These are phyloP conservation scores for Drosophila bifasciata DNA, from an alignment of 1,140 invertebrate genomes.

Conservation along the genomic window DNA sequence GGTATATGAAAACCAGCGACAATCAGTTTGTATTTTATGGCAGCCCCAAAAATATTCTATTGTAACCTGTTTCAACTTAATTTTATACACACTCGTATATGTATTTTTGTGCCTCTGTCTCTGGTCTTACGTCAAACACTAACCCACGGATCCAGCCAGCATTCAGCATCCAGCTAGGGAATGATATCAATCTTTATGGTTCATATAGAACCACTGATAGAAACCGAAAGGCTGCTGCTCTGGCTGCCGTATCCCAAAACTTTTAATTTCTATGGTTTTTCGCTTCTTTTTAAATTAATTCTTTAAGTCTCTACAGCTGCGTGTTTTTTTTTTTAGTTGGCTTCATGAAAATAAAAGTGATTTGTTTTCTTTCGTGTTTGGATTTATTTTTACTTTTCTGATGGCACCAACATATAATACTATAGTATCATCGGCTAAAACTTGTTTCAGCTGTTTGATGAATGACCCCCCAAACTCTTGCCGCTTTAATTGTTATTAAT, in stretches of 20 bases:
- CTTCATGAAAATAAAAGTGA: conserved; percentile 75
- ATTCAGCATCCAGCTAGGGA: conserved; percentile 25
- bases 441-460: conserved; percentile 58
- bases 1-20: conserved; percentile 48
- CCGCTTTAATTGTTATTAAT: conserved; percentile 74
- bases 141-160: conserved; percentile 24
- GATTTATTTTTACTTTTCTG: conserved; percentile 22
- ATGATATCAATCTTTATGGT: conserved; percentile 78
- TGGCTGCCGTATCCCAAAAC: conserved; percentile 13
- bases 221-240: conserved; percentile 61
- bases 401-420: conserved; percentile 29
- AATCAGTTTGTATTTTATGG: conserved; percentile 69
- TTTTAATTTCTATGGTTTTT: conserved; percentile 59
- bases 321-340: conserved; percentile 39
- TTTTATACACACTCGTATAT: conserved; percentile 22
- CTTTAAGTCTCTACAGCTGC: conserved; percentile 38
- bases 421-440: conserved; percentile 27
- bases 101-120: neutral
- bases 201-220: conserved; percentile 45
- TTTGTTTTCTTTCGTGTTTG: conserved; percentile 52
- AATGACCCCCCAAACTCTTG: conserved; percentile 42
- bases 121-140: conserved; percentile 51
- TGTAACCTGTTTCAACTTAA: conserved; percentile 68
- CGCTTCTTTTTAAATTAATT: conserved; percentile 42
- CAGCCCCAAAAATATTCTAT: conserved; percentile 48